These are phyloP conservation scores for Spongilla lacustris DNA, from an alignment of 37 sponge, comb jelly and placozoan genomes.

Conservation along the genomic window DNA sequence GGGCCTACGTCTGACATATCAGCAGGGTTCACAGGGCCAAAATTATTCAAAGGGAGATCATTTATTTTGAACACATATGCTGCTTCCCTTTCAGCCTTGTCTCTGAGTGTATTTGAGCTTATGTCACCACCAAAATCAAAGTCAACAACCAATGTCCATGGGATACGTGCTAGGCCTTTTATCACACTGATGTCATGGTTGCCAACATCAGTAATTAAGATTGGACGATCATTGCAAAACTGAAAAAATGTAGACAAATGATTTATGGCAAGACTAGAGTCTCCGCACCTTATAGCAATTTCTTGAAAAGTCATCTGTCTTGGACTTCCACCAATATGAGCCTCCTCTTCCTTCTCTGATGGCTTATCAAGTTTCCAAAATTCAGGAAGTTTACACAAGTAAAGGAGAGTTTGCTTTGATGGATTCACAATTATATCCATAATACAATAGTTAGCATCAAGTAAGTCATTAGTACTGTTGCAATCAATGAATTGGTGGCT, in stretches of 20 bases:
- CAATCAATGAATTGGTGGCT: neutral
- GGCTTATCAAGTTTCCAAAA: neutral
- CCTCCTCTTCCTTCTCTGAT: neutral
- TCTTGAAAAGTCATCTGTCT: neutral
- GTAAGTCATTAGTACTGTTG: neutral
- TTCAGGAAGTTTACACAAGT: neutral
- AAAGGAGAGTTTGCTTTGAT: neutral
- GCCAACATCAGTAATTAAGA: neutral
- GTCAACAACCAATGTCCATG: neutral
- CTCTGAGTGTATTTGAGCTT: neutral
- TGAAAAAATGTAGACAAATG: neutral
- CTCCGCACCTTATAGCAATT: neutral
- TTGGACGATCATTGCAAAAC: neutral
- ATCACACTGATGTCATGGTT: neutral
- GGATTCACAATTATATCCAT: neutral
- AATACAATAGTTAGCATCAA: neutral
- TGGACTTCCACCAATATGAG: neutral
- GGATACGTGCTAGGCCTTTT: neutral
- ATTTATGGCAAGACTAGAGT: neutral
- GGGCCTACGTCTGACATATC: neutral
- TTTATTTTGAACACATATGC: neutral
- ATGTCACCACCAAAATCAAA: neutral
- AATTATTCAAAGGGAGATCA: neutral
- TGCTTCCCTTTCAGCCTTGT: neutral
- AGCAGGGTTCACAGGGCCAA: neutral